Conservation (phyloP, 2,113 vertebrate genomes). For the Neoarius graeffei region DNA sequence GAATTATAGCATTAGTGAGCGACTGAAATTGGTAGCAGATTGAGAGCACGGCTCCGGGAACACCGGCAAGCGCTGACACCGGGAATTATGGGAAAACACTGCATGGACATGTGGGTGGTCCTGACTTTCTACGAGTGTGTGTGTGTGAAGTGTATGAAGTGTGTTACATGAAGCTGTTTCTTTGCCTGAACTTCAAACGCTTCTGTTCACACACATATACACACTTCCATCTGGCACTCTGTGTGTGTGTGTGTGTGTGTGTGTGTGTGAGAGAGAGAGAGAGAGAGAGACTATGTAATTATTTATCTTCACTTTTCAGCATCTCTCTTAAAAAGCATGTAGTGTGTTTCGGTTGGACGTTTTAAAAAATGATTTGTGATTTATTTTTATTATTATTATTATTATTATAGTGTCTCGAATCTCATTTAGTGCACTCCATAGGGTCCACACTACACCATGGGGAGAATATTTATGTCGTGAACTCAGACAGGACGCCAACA, state of each 20-base stretch:
- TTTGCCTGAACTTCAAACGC: conserved; percentile 12
- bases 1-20: conserved; percentile 49
- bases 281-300: conserved; percentile 12
- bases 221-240: conserved; percentile 17
- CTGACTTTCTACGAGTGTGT: background rate
- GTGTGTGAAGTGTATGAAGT: conserved; percentile 15
- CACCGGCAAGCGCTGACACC: conserved; percentile 17
- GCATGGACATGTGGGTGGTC: conserved; percentile 19
- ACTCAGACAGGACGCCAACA: background rate
- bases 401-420: background rate
- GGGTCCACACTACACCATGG: background rate
- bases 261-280: no score
- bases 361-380: background rate
- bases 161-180: conserved; percentile 26
- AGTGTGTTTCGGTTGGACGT: conserved; percentile 19
- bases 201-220: conserved; percentile 18
- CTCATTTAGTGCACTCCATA: background rate
- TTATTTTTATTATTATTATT: background rate
- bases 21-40: conserved; percentile 55
- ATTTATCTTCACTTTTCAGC: conserved; percentile 62
- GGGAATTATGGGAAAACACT: conserved; percentile 26
- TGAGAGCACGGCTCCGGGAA: conserved; percentile 38
- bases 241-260: background rate
- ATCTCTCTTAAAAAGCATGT: conserved; percentile 41
- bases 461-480: background rate